phyloP scores from a whole-genome alignment of 2,797 vertebrate species.

The Enteromius treurensis region DNA sequence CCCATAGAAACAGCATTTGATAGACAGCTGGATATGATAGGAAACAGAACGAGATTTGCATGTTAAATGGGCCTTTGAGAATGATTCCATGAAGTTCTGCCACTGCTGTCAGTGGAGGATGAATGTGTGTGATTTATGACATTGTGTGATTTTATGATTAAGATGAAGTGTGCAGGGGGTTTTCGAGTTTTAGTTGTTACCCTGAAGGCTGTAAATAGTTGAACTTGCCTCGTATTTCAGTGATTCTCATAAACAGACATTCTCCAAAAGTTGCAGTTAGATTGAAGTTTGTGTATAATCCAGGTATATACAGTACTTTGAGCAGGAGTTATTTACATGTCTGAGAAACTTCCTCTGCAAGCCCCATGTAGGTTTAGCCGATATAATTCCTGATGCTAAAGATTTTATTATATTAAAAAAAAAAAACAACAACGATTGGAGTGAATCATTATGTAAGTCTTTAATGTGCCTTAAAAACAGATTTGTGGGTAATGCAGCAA shows the following conservation, averaged over 20 bases:
- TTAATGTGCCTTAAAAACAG: neutral
- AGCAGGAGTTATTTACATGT: neutral
- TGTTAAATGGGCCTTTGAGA: slow-evolving; percentile 45
- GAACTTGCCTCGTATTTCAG: neutral
- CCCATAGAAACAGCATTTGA: slow-evolving; percentile 36
- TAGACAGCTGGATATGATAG: slow-evolving; percentile 29
- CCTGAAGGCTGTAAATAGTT: neutral
- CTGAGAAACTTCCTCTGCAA: neutral
- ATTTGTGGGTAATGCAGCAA: slow-evolving; percentile 46
- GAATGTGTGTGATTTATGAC: slow-evolving; percentile 16
- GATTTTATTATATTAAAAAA: neutral
- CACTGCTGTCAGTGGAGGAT: slow-evolving; percentile 75
- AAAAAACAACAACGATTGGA: neutral
- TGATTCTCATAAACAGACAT: neutral
- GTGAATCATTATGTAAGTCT: neutral
- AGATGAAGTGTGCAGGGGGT: neutral
- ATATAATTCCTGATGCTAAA: neutral
- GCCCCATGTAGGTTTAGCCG: neutral
- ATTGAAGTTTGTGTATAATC: neutral
- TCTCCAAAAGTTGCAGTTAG: neutral
- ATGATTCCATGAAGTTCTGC: slow-evolving; percentile 59
- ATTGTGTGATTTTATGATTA: neutral
- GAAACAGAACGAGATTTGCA: slow-evolving; percentile 38
- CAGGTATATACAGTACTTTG: neutral
- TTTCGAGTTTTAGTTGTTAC: neutral